Base-by-base conservation (phyloP, 2,113 vertebrate genomes). In the Rhegmatorhina hoffmannsi region DNA sequence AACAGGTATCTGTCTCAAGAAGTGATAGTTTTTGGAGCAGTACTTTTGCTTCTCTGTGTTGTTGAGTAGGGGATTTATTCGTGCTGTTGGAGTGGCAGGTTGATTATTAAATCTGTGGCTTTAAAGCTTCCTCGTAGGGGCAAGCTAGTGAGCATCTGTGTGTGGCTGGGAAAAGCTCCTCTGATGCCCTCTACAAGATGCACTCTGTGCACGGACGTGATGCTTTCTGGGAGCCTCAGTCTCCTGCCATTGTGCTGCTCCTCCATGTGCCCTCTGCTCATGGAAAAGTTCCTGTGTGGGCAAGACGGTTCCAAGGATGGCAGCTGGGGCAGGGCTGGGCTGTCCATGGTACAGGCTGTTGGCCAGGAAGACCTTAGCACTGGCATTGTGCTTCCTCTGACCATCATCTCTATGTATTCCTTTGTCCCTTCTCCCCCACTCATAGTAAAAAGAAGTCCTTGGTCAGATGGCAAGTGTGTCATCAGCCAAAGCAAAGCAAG, bases 201-300 rank as follows among this genome's bases (percentile, higher is more conserved):
- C 12, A 3, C 7, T 58, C 19, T 10, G 16, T 40, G 17, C 23
- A 21, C 10, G 19, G 74, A 44, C 21, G 11, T 19, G 53, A 28
- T 63, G 12, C n/a, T 70, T 53, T 38, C 25, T 0, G 1, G 33
- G 31, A 29, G 2, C 33, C 34, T 79, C 5, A 0, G 10, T 52
- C 36, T 84, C 29, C 43, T 28, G 58, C 17, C 0, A 0, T 3
- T 36, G 68, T 31, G 28, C 43, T 2, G 6, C 31, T 47, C 26
- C 46, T 55, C 44, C 0, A 0, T 19, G 34, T 6, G 11, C 20
- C 10, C 24, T 33, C 9, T 26, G 55, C 16, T 15, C 33, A 3
- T 25, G 46, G 58, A 50, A 68, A 25, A n/a, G 31, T 68, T 43
- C 62, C 36, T 81, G 13, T 1, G 1, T 16, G 17, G 46, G 75